Evolutionary conservation across 2,797 vertebrate genomes (phyloP).

Genomic region (Euphonia xanthogaster): DNA sequence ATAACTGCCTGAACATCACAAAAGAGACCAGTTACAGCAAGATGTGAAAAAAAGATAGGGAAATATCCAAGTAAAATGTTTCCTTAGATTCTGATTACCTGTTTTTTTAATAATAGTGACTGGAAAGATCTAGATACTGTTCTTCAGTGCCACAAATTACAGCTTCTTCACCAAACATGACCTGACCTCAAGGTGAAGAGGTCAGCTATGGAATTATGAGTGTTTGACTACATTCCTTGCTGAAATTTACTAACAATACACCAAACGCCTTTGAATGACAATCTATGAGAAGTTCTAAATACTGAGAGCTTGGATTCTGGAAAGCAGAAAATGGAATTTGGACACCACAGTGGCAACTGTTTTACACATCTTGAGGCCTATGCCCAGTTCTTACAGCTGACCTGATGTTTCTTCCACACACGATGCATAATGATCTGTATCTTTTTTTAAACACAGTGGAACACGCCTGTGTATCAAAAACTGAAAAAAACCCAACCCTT

Average conservation of each 20-base stretch:
- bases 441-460: neutral
- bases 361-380: neutral
- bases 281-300: neutral
- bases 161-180: neutral
- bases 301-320: neutral
- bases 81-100: neutral
- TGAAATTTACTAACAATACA: neutral
- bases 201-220: neutral
- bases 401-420: neutral
- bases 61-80: neutral
- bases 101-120: neutral
- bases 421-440: neutral
- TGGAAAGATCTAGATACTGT: neutral
- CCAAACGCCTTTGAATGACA: neutral
- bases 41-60: neutral
- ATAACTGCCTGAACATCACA: neutral
- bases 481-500: neutral
- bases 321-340: neutral
- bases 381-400: neutral
- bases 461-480: neutral
- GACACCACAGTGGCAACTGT: neutral
- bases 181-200: neutral
- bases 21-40: neutral
- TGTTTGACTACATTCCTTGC: accelerated
- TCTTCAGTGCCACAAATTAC: neutral